These are phyloP conservation scores for Rhagophthalmus giganteus DNA, from an alignment of 2,888 invertebrate genomes.

Conservation along the genomic window DNA sequence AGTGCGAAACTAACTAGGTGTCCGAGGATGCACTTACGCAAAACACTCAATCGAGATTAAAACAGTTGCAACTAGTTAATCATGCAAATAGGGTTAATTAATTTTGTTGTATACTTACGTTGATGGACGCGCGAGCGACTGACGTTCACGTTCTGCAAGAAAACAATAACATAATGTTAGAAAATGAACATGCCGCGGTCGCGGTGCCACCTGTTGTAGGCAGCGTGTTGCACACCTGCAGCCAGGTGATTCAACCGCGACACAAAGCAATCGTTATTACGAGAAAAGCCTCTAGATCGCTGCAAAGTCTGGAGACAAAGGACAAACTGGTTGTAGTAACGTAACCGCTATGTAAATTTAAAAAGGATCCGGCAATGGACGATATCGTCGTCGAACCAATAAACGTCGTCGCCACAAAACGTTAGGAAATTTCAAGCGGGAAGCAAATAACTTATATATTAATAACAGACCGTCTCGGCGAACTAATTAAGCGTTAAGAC, in stretches of 20 bases:
- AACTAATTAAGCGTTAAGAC: conserved; percentile 20
- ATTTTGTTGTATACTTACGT: conserved; percentile 56
- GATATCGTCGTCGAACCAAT: neutral
- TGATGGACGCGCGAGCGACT: conserved; percentile 53
- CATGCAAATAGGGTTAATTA: conserved; percentile 22
- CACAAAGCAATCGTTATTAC: conserved; percentile 33
- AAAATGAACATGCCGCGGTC: conserved; percentile 34
- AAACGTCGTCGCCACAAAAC: conserved; percentile 2
- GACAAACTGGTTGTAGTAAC: conserved; percentile 10
- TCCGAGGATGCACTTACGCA: neutral
- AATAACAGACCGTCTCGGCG: conserved; percentile 17
- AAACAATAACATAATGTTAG: conserved; percentile 43
- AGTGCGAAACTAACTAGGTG: neutral
- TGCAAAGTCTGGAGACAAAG: conserved; percentile 14
- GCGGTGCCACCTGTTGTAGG: conserved; percentile 46
- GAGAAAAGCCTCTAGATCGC: conserved; percentile 30
- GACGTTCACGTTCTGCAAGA: conserved; percentile 61
- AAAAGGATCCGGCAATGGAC: conserved; percentile 2
- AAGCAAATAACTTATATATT: conserved; percentile 14
- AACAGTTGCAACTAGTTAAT: conserved; percentile 16
- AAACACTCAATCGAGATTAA: too few species aligned
- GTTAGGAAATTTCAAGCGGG: conserved; percentile 13
- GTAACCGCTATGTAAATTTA: conserved; percentile 18
- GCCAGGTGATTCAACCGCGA: conserved; percentile 40
- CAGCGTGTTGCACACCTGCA: conserved; percentile 43